Conservation (phyloP, 2,113 vertebrate genomes). For the Rana temporaria region DNA sequence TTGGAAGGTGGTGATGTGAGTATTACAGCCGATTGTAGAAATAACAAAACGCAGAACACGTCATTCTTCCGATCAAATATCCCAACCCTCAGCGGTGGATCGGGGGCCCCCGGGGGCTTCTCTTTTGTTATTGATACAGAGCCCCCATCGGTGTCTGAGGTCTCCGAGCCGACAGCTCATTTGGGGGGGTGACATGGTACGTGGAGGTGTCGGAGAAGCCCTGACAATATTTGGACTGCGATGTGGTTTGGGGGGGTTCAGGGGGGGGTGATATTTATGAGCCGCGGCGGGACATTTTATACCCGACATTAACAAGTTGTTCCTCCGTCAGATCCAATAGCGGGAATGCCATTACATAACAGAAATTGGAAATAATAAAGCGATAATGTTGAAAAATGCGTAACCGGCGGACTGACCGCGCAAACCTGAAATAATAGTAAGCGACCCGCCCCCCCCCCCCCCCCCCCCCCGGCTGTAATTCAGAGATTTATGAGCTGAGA, state of each 20-base stretch:
- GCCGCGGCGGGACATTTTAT: not conserved
- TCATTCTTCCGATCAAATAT: too few relatives aligned
- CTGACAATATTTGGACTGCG: conserved; percentile 69
- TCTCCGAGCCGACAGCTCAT: conserved; percentile 59
- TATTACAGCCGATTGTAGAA: too few relatives aligned
- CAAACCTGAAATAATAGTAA: too few relatives aligned
- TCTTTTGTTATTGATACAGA: conserved; percentile 4
- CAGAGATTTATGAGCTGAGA: too few relatives aligned
- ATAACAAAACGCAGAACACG: too few relatives aligned
- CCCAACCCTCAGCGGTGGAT: too few relatives aligned
- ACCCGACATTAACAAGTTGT: not conserved
- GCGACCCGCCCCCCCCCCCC: too few relatives aligned
- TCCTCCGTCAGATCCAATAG: not conserved
- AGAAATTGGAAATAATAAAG: not conserved
- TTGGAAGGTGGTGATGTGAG: too few relatives aligned
- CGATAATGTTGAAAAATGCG: not conserved
- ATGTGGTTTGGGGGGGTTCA: conserved; percentile 45
- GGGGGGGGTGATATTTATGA: conserved; percentile 64
- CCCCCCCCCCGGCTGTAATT: too few relatives aligned
- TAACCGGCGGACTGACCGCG: not conserved
- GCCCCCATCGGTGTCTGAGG: conserved; percentile 61
- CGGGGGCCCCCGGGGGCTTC: conserved; percentile 3
- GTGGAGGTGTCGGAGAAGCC: conserved; percentile 58
- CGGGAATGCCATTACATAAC: not conserved
- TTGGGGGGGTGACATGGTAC: conserved; percentile 62